Conservation (phyloP, 1,140 invertebrate genomes). For the Cydia strobilella region DNA sequence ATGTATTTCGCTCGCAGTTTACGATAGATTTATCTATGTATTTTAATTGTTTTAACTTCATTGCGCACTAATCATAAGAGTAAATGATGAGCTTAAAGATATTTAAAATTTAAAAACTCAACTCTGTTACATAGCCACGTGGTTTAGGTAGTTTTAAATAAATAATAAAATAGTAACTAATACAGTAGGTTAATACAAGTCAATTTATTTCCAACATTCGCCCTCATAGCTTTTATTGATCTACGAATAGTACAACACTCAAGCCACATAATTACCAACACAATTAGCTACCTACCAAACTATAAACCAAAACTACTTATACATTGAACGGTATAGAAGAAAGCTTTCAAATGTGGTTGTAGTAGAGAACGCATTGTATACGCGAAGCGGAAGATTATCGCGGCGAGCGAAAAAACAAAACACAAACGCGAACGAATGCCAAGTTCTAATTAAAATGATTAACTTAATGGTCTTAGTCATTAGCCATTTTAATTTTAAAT, state of each 20-base stretch:
- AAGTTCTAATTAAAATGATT: constrained; percentile 78
- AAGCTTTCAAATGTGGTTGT: not conserved
- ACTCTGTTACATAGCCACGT: too few relatives aligned
- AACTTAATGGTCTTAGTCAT: constrained; percentile 78
- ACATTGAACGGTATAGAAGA: not conserved
- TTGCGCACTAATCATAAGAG: too few relatives aligned
- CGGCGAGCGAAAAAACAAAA: constrained; percentile 45
- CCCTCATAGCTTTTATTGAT: constrained; percentile 22
- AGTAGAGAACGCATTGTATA: not conserved
- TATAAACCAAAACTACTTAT: not conserved
- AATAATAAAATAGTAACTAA: not conserved
- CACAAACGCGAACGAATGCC: constrained; percentile 60
- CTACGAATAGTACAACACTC: constrained; percentile 14
- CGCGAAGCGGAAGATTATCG: not conserved
- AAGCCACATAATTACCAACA: constrained; percentile 22
- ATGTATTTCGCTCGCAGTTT: too few relatives aligned
- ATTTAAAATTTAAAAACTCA: too few relatives aligned
- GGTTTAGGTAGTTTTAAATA: not conserved
- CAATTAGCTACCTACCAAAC: not conserved
- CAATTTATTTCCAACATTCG: not conserved
- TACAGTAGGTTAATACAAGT: not conserved
- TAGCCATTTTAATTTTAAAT: constrained; percentile 78
- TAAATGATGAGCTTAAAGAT: too few relatives aligned
- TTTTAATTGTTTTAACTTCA: too few relatives aligned
- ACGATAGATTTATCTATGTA: too few relatives aligned